Base-by-base conservation (phyloP, 2,888 invertebrate species). In the Meteorus cinctellus region DNA sequence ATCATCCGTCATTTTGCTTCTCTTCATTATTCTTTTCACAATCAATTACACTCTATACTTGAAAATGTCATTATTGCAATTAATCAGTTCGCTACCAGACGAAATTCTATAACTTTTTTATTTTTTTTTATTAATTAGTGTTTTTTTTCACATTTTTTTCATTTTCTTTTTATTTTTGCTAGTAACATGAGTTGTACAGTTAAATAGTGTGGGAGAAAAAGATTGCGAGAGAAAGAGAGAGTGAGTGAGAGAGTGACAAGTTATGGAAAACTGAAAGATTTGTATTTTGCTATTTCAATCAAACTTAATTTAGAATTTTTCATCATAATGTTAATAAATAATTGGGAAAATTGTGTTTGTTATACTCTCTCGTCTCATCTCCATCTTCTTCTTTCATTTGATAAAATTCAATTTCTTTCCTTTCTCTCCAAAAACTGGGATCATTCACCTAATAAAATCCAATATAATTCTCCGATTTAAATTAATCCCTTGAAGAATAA, bases 1-100 rank as follows among this genome's bases (percentile, higher is more conserved):
- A 19, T 55, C 19, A 16, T 48, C n/a, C 4, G 0, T 55, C 5
- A 45, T 45, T 48, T n/a, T 1, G 0, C 16, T 48, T 0, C 1
- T 48, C n/a, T n/a, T 48, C 14, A 48, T 48, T 48, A 48, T 48
- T 48, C 16, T n/a, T 48, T n/a, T 16, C 14, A 4, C 62, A 67
- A 67, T 71, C 65, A 59, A 75, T 75, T 73, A 78, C 67, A 76
- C 63, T 75, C 79, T 80, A 66, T 69, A 55, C n/a, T 55, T 77
- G 78, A 78, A 80, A 76, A 80, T 74, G 78, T 79, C 79, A 69
- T 82, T 82, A 82, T 82, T 81, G 82, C 82, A 80, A 78, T 81
- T 79, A 79, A 77, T 81, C 78, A 77, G 75, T 72, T 81, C 74
- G 68, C 81, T 82, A 81, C 72, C 75, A 74, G 77, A 80, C 79